Conservation (phyloP, 2,888 invertebrate species). For the Alloscopus bannaensis region DNA sequence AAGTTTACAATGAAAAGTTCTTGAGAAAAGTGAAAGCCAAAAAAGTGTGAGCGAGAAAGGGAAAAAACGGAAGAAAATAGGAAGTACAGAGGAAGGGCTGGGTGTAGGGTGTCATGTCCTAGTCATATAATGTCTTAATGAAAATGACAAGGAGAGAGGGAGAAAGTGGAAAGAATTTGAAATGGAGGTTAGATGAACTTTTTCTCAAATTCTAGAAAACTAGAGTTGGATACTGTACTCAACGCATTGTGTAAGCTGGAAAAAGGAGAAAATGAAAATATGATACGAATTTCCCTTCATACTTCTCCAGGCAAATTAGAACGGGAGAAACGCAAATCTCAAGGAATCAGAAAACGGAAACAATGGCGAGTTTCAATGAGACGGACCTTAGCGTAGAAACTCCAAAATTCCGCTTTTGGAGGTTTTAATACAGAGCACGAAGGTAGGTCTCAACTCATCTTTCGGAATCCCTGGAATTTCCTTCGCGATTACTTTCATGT, state of each 20-base stretch:
- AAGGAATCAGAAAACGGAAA: too few relatives aligned
- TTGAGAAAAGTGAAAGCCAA: conserved; percentile 27
- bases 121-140: conserved; percentile 45
- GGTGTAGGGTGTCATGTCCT: conserved; percentile 41
- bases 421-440: too few relatives aligned
- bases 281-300: background rate
- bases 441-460: too few relatives aligned
- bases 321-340: background rate
- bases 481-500: background rate
- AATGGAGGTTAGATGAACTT: too few relatives aligned
- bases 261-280: background rate
- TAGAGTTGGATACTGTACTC: too few relatives aligned
- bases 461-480: background rate
- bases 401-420: too few relatives aligned
- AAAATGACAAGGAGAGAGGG: conserved; percentile 40
- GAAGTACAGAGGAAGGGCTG: conserved; percentile 1
- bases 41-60: conserved; percentile 17
- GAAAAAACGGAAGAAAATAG: conserved; percentile 4
- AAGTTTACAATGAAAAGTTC: conserved; percentile 23
- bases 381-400: too few relatives aligned
- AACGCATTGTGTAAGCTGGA: too few relatives aligned
- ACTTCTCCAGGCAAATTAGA: background rate
- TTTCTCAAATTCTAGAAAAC: too few relatives aligned
- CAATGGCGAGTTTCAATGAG: too few relatives aligned
- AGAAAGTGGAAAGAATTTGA: conserved; percentile 17